These are phyloP conservation scores for Kryphioiulus occultus DNA, from an alignment of 2,888 invertebrate genomes.

Conservation along the genomic window DNA sequence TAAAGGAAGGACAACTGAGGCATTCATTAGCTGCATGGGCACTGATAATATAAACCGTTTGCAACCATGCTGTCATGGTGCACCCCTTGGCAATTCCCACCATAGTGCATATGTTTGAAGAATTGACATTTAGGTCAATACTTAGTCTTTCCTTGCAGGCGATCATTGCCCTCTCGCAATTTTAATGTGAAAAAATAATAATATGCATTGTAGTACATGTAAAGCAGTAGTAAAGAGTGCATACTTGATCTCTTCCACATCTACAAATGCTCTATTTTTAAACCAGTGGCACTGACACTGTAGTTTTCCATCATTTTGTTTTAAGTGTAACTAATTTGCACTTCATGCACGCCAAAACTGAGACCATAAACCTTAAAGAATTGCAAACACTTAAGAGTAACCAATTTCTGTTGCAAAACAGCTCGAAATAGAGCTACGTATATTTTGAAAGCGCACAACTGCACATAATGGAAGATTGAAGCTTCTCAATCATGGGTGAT, in stretches of 20 bases:
- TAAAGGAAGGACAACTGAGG: not conserved
- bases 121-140: constrained; percentile 31
- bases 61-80: not conserved
- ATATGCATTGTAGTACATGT: no score
- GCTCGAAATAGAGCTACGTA: not conserved
- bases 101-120: not conserved
- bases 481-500: not conserved
- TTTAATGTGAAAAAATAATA: not conserved
- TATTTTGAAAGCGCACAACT: not conserved
- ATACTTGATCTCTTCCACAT: not conserved
- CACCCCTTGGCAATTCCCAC: not conserved
- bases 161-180: constrained; percentile 18
- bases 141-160: not conserved
- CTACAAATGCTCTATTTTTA: not conserved
- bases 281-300: not conserved
- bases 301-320: not conserved
- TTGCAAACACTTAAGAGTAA: not conserved
- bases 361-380: not conserved
- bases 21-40: no score
- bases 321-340: not conserved
- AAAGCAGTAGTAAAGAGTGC: not conserved
- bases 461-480: no score
- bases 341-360: not conserved
- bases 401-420: not conserved
- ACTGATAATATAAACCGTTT: not conserved